phyloP scores from a whole-genome alignment of 2,888 invertebrate species.

The Xanthorhoe designata region DNA sequence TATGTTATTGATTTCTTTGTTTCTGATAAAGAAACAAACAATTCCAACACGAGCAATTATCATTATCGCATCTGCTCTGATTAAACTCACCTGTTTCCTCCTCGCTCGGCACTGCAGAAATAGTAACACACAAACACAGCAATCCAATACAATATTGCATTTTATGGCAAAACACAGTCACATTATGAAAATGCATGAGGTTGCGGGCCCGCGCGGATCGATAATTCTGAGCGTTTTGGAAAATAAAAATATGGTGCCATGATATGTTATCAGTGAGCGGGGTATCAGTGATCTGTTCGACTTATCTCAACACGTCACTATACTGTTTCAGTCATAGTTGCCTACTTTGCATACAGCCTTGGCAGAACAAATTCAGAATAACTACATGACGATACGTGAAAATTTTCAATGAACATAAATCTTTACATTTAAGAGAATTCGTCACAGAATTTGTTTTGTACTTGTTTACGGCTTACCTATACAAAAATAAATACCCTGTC shows the following conservation, averaged over 20 bases:
- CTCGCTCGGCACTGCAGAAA: slow-evolving; percentile 52
- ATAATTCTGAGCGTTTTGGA: slow-evolving; percentile 51
- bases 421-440: too few species aligned
- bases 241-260: slow-evolving; percentile 59
- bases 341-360: slow-evolving; percentile 55
- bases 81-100: slow-evolving; percentile 18
- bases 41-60: not conserved
- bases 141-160: slow-evolving; percentile 60
- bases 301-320: slow-evolving; percentile 63
- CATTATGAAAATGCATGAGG: slow-evolving; percentile 42
- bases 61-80: not conserved
- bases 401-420: slow-evolving; percentile 1
- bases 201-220: slow-evolving; percentile 23
- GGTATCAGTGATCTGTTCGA: slow-evolving; percentile 59
- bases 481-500: too few species aligned
- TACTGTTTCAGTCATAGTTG: slow-evolving; percentile 47
- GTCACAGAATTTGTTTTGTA: not conserved
- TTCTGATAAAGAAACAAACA: not conserved
- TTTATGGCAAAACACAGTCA: slow-evolving; percentile 43
- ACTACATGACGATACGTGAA: slow-evolving; percentile 14
- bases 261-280: slow-evolving; percentile 67
- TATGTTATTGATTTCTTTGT: not conserved
- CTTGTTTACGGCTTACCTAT: not conserved
- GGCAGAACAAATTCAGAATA: slow-evolving; percentile 22
- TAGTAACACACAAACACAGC: slow-evolving; percentile 56